Evolutionary conservation across 2,888 invertebrate species (phyloP).

Genomic region (Pseudococcus longispinus): DNA sequence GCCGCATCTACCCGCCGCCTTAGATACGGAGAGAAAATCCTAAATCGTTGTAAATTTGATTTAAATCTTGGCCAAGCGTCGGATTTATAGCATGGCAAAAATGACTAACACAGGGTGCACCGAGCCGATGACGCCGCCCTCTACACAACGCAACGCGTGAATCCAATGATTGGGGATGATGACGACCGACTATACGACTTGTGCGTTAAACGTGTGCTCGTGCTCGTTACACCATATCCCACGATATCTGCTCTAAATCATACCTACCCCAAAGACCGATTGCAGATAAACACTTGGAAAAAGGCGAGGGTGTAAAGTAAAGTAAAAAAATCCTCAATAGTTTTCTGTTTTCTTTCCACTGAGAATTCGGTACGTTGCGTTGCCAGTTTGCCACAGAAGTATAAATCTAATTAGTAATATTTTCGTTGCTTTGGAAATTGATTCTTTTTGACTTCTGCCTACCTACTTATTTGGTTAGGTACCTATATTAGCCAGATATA

Average conservation of each 20-base stretch:
- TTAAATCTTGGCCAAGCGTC: slow-evolving; percentile 46
- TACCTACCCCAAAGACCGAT: slow-evolving; percentile 15
- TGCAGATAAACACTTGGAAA: background rate
- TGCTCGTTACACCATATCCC: slow-evolving; percentile 10
- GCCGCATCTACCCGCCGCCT: background rate
- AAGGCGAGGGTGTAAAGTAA: background rate
- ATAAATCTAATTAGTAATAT: slow-evolving; percentile 18
- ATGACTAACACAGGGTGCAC: slow-evolving; percentile 25
- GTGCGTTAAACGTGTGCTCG: slow-evolving; percentile 14
- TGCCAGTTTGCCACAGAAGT: background rate
- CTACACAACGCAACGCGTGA: background rate
- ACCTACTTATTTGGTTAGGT: background rate
- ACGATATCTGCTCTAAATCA: slow-evolving; percentile 52
- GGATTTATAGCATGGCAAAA: slow-evolving; percentile 46
- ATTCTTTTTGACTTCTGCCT: background rate
- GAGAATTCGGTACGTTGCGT: background rate
- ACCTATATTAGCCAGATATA: background rate
- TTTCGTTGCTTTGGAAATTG: background rate
- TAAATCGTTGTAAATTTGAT: slow-evolving; percentile 47
- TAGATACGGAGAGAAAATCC: background rate
- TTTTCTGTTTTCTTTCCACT: slow-evolving; percentile 25
- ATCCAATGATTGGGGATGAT: slow-evolving; percentile 45
- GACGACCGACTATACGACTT: background rate
- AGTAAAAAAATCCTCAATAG: background rate
- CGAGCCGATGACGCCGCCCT: background rate